A percentile compares a stretch with the other conserved stretches of the same genome.
phyloP scores from a whole-genome alignment of 2,797 vertebrate species.

The Pachyuromys duprasi region DNA sequence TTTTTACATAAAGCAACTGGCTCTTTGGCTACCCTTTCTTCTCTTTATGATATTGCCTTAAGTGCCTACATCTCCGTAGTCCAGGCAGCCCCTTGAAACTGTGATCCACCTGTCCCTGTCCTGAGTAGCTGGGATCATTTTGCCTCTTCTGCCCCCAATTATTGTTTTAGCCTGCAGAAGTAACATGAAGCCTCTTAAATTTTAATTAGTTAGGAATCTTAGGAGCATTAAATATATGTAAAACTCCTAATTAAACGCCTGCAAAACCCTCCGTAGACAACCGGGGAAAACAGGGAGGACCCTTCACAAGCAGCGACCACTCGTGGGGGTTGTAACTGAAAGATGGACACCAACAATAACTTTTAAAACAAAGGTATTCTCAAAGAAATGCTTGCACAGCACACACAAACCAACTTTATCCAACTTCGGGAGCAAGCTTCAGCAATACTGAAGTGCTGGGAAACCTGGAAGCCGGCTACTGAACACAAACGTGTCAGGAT shows the following conservation, averaged over 20 bases:
- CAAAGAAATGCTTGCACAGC: not conserved
- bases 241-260: constrained; percentile 28
- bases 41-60: not conserved
- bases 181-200: not conserved
- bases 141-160: not conserved
- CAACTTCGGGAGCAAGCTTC: not conserved
- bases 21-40: not conserved
- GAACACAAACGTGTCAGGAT: not conserved
- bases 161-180: not conserved
- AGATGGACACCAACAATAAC: not conserved
- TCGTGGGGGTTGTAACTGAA: not conserved
- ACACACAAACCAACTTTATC: not conserved
- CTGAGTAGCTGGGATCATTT: not conserved
- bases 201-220: constrained; percentile 26
- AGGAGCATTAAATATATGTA: not conserved
- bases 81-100: too few relatives aligned
- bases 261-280: constrained; percentile 20
- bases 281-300: not conserved
- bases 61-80: not conserved
- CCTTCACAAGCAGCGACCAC: not conserved
- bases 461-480: not conserved
- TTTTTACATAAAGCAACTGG: not conserved
- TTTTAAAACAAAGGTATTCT: constrained; percentile 43
- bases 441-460: not conserved
- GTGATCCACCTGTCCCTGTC: too few relatives aligned